A percentile compares a stretch with the other conserved stretches of the same genome.
These are phyloP conservation scores for Rhopalosiphum nymphaeae DNA, from an alignment of 2,888 invertebrate genomes.

Conservation along the genomic window DNA sequence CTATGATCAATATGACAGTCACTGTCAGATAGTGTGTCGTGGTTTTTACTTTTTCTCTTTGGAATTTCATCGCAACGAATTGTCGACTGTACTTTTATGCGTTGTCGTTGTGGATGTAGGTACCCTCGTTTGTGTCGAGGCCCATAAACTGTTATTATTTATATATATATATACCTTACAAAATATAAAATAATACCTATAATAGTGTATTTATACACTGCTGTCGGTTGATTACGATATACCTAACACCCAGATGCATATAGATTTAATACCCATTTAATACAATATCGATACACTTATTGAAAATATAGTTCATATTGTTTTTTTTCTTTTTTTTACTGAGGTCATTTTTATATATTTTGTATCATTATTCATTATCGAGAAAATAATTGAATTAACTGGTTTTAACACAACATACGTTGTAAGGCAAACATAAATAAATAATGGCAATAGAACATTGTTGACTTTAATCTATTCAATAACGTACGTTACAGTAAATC, in stretches of 20 bases:
- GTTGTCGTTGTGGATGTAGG: not conserved
- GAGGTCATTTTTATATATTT: not conserved
- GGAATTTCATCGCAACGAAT: not conserved
- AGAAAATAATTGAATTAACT: not conserved
- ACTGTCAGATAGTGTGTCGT: not conserved
- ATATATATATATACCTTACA: not conserved
- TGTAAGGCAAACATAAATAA: not conserved
- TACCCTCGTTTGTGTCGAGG: not conserved
- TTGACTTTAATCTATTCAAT: not conserved
- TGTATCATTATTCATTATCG: not conserved
- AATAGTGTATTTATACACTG: not conserved
- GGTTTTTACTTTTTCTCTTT: not conserved
- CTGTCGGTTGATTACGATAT: not conserved
- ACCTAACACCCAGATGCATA: not conserved
- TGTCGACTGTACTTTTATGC: not conserved
- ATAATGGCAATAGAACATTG: not conserved
- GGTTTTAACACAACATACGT: not conserved
- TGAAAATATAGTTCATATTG: not conserved
- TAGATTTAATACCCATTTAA: not conserved
- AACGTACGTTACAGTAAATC: slow-evolving; percentile 18
- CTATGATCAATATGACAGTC: not conserved
- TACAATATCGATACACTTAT: not conserved
- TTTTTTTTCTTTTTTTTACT: not conserved
- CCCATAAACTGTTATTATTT: not conserved
- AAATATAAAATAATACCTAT: not conserved